Conservation (phyloP, 2,113 vertebrate species). For the Vulpes vulpes region DNA sequence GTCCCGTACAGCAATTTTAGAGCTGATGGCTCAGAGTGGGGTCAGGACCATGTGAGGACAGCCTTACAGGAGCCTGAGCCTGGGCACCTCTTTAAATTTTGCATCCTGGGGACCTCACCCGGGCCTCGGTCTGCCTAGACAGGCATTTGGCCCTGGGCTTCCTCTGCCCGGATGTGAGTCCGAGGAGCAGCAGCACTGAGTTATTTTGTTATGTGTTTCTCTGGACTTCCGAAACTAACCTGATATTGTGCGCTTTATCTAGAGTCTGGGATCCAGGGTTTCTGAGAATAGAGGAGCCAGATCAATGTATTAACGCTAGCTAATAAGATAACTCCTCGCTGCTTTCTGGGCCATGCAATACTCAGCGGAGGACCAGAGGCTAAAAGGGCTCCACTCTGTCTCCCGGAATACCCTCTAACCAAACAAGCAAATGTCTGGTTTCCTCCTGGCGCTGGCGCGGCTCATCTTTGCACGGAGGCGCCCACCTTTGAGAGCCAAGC, state of each 20-base stretch:
- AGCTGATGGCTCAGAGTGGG: neutral
- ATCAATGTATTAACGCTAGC: conserved; percentile 69
- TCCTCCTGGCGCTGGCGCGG: neutral
- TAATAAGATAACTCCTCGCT: conserved; percentile 79
- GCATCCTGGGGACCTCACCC: neutral
- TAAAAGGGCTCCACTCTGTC: conserved; percentile 76
- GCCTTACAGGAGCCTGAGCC: neutral
- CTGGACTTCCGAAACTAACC: conserved; percentile 70
- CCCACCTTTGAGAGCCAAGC: neutral
- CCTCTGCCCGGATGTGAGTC: neutral
- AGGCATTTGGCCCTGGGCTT: neutral
- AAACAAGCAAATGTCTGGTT: conserved; percentile 20
- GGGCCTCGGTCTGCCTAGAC: neutral
- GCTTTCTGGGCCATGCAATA: conserved; percentile 37
- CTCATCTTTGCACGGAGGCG: neutral
- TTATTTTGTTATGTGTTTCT: conserved; percentile 51
- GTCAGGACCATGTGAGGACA: neutral
- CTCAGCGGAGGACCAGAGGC: conserved; percentile 66
- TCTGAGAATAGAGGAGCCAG: conserved; percentile 77
- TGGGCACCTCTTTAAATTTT: neutral
- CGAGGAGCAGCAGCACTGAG: neutral
- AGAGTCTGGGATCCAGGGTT: conserved; percentile 71
- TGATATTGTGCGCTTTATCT: conserved; percentile 75
- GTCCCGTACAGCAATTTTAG: neutral
- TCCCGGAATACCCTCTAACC: conserved; percentile 74